phyloP scores from a whole-genome alignment of 2,888 invertebrate genomes.

The Epistrophe grossulariae region DNA sequence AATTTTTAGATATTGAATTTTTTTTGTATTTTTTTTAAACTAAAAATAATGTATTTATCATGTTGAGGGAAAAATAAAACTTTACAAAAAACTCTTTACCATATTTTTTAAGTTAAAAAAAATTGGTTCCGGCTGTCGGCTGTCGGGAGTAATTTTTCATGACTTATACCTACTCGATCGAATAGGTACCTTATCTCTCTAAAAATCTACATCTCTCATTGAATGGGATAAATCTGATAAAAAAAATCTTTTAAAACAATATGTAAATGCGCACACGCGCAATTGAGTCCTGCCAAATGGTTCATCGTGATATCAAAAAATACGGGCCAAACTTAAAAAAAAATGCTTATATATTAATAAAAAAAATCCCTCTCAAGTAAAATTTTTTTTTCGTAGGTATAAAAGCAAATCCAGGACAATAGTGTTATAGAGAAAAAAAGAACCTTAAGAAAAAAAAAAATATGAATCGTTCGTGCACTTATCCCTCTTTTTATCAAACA shows the following conservation, averaged over 20 bases:
- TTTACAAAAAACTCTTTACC: slow-evolving; percentile 55
- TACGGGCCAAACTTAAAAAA: slow-evolving; percentile 49
- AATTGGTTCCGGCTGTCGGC: slow-evolving; percentile 37
- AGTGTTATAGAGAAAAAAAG: slow-evolving; percentile 34
- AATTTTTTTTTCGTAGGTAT: slow-evolving; percentile 32
- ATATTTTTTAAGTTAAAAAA: slow-evolving; percentile 30
- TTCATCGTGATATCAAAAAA: slow-evolving; percentile 56
- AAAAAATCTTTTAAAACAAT: slow-evolving; percentile 20
- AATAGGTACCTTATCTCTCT: slow-evolving; percentile 9
- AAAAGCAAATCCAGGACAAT: slow-evolving; percentile 54
- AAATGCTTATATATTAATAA: neutral
- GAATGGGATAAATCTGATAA: slow-evolving; percentile 29
- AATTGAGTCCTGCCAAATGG: slow-evolving; percentile 75
- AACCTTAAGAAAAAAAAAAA: slow-evolving; percentile 54
- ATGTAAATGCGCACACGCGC: slow-evolving; percentile 73
- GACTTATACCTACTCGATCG: neutral
- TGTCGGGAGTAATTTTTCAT: slow-evolving; percentile 47
- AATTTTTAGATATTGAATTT: neutral
- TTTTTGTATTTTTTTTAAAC: slow-evolving; percentile 11
- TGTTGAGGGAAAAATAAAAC: neutral
- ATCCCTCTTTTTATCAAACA: slow-evolving; percentile 50
- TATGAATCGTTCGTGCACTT: slow-evolving; percentile 55
- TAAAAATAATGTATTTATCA: neutral
- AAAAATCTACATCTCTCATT: slow-evolving; percentile 46
- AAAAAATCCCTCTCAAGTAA: slow-evolving; percentile 26